Evolutionary conservation across 2,797 vertebrate species (phyloP), one percentile per base, ranked within the genome.

Genomic region (Pteropus rufus): DNA sequence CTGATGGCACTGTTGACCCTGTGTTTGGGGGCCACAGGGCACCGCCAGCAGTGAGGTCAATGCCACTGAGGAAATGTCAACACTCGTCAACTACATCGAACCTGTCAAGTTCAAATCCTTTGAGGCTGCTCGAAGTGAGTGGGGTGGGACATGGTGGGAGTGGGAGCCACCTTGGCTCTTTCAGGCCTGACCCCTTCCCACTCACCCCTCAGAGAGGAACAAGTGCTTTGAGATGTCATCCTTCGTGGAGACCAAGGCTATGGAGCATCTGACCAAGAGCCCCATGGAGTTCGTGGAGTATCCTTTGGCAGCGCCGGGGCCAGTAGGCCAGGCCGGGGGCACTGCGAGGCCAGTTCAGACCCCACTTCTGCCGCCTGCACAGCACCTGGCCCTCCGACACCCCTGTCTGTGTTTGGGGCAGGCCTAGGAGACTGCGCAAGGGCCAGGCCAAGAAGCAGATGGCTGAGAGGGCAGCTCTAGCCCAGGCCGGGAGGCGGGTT

Each of bases 1-100:
- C 54, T 60, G 36, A 6, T 44, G 11, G 18, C 26, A 7, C 29
- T 1, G 29, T 58, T 94, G 76, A 88, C 44, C 14, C 75, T 29
- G 60, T 1, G 0, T 64, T 49, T 64, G 82, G 90, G 87, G 92
- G 29, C 62, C 49, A 26, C 97, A 99, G 99, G 99, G 99, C 70
- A 99, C 99, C 0, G 99, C 99, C 60, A 99, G 99, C 98, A 99
- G 99, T 41, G 99, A 99, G 97, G 99, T 99, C 39, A 99, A 99
- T 0, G 99, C 99, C 95, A 99, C 99, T 0, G 99, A 99, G 98
- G 99, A 99, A 98, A 99, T 99, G 99, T 99, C 99, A 0, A 99
- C 98, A 0, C 98, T 99, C 0, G 99, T 99, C 97, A 99, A 99
- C 98, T 99, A 99, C 97, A 98, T 99, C 0, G 99, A 99, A 94